A percentile compares a stretch with the other conserved stretches of the same genome.
Evolutionary conservation across 2,797 vertebrate genomes (phyloP).

Genomic region (Acestrorhynchus altus): DNA sequence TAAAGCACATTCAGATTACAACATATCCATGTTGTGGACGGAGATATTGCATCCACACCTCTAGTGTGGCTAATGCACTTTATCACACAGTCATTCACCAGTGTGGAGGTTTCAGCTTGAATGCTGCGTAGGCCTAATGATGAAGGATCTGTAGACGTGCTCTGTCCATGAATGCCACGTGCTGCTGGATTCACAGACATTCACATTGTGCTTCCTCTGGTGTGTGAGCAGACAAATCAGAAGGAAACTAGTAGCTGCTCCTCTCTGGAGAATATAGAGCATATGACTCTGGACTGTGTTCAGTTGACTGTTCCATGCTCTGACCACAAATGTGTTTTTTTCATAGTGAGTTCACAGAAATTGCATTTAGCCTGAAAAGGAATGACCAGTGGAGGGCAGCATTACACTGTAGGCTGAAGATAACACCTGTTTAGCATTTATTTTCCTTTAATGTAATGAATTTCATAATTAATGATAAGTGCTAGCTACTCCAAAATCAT

Average conservation of each 20-base stretch:
- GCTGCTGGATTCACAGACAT: background rate
- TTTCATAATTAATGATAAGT: too few species aligned
- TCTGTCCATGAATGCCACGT: background rate
- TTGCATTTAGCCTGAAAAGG: background rate
- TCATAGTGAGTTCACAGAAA: background rate
- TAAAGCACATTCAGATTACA: background rate
- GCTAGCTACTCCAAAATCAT: too few species aligned
- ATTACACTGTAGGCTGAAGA: too few species aligned
- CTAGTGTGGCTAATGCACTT: constrained; percentile 43
- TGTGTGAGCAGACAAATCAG: background rate
- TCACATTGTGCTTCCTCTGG: background rate
- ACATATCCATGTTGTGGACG: background rate
- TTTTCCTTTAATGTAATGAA: too few species aligned
- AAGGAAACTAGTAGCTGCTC: background rate
- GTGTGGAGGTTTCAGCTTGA: background rate
- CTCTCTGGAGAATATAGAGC: constrained; percentile 20
- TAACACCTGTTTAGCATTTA: too few species aligned
- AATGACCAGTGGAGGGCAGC: too few species aligned
- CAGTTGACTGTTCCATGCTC: background rate
- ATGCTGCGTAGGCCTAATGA: background rate
- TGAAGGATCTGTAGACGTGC: background rate
- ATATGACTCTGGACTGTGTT: background rate
- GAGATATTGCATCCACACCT: constrained; percentile 12
- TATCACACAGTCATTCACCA: constrained; percentile 22
- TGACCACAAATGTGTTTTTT: background rate